phyloP scores from a whole-genome alignment of 2,113 vertebrate species.

The Chaetura pelagica region DNA sequence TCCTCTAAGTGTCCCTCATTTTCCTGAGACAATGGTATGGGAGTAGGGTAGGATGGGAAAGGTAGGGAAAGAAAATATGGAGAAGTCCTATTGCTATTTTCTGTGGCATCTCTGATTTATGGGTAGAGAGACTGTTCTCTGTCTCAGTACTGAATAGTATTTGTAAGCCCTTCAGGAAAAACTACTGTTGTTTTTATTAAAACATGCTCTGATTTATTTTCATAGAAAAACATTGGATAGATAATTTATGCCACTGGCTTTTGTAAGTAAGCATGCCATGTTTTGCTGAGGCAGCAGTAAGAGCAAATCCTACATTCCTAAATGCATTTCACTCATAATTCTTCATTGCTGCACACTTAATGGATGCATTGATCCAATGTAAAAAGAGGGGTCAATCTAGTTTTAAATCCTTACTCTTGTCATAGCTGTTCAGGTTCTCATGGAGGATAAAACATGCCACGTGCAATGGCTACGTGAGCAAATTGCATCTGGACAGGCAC shows the following conservation, averaged over 20 bases:
- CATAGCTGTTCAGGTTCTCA: not conserved
- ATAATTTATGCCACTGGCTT: not conserved
- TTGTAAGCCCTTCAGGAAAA: not conserved
- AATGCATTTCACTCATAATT: not conserved
- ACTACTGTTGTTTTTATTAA: not conserved
- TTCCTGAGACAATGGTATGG: not conserved
- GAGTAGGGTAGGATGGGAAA: not conserved
- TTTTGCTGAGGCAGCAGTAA: not conserved
- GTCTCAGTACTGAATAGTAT: not conserved
- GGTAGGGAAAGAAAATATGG: not conserved
- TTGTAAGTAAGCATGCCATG: not conserved
- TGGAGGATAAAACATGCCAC: not conserved
- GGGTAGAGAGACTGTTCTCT: not conserved
- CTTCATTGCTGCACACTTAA: not conserved
- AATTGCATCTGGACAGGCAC: not conserved
- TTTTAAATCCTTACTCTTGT: not conserved
- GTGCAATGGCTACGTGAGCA: not conserved
- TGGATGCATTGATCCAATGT: not conserved
- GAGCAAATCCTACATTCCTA: not conserved
- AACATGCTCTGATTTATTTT: not conserved
- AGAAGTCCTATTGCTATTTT: not conserved
- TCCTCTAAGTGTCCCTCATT: not conserved
- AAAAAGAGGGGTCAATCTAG: not conserved
- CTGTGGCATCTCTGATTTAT: not conserved
- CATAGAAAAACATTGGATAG: not conserved